phyloP scores from a whole-genome alignment of 2,113 vertebrate genomes.

The Oxygymnocypris stewartii region DNA sequence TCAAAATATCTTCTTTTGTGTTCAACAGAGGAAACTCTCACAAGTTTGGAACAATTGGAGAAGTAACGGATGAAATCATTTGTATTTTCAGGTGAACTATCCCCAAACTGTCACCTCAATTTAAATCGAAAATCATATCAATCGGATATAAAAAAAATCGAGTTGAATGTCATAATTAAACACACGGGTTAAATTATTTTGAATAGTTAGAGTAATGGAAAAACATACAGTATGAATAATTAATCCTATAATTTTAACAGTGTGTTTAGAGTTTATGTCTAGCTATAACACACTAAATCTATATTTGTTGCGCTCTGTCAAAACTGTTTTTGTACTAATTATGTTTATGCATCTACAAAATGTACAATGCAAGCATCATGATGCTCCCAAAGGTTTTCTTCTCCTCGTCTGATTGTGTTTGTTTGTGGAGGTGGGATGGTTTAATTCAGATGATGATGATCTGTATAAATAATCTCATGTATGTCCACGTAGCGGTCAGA shows the following conservation, averaged over 20 bases:
- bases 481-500: background rate
- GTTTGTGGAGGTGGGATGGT: background rate
- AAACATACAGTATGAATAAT: background rate
- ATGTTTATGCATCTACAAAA: background rate
- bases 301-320: background rate
- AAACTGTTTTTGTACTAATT: background rate
- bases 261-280: background rate
- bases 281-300: background rate
- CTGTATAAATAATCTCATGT: slow-evolving; percentile 30
- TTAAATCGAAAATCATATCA: too few species aligned
- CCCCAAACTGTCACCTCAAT: too few species aligned
- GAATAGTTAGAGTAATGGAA: background rate
- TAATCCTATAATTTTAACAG: background rate
- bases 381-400: background rate
- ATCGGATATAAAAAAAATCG: too few species aligned
- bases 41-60: too few species aligned
- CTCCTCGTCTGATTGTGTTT: background rate
- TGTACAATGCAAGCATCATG: background rate
- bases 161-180: too few species aligned
- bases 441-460: background rate
- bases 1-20: too few species aligned
- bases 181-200: background rate
- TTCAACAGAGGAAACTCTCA: too few species aligned
- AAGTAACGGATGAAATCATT: too few species aligned
- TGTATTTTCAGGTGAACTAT: too few species aligned